These are phyloP conservation scores for Macrobrachium nipponense DNA, from an alignment of 1,140 invertebrate species.

Conservation along the genomic window DNA sequence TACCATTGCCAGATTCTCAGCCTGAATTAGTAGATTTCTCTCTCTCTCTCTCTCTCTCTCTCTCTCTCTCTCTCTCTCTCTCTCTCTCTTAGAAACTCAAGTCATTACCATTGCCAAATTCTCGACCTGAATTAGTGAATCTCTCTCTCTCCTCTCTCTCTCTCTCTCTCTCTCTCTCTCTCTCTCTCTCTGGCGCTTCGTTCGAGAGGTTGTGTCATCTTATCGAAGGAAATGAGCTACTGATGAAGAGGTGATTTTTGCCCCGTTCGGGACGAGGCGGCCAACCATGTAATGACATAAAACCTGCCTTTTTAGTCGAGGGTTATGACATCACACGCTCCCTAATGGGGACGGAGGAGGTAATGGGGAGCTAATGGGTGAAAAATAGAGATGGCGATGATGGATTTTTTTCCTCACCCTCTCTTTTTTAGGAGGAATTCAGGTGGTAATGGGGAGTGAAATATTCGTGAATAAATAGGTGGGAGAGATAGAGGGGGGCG, in stretches of 20 bases:
- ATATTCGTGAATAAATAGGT: not conserved
- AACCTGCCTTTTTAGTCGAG: slow-evolving; percentile 30
- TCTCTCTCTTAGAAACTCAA: too few species aligned
- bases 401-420: not conserved
- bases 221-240: slow-evolving; percentile 20
- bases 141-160: not conserved
- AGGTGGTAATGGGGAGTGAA: too few species aligned
- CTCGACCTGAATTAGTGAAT: too few species aligned
- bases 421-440: not conserved
- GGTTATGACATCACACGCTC: slow-evolving; percentile 36
- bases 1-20: too few species aligned
- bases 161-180: slow-evolving; percentile 11
- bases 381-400: slow-evolving; percentile 18
- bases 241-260: slow-evolving; percentile 30
- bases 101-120: too few species aligned
- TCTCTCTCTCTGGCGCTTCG: slow-evolving; percentile 19
- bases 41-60: slow-evolving; percentile 2
- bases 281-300: slow-evolving; percentile 12
- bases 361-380: slow-evolving; percentile 16
- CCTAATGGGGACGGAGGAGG: not conserved
- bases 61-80: not conserved
- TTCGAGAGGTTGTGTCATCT: not conserved
- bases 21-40: too few species aligned
- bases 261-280: not conserved
- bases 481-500: not conserved